phyloP scores from a whole-genome alignment of 1,140 invertebrate species.

The Penaeus indicus region DNA sequence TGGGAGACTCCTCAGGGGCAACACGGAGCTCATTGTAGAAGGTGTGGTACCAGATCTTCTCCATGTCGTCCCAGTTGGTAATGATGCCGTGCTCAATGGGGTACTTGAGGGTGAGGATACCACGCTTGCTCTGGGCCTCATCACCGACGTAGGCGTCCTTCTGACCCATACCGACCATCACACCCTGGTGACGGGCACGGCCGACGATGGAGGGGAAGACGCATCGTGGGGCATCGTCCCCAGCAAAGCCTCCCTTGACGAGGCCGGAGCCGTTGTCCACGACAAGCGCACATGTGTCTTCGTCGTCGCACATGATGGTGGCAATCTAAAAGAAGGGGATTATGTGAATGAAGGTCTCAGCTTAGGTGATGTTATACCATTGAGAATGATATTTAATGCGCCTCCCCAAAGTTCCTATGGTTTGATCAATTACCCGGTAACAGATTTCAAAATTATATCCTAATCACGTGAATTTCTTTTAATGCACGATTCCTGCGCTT shows the following conservation, averaged over 20 bases:
- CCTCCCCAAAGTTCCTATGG: too few relatives aligned
- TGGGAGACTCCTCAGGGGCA: conserved; percentile 91
- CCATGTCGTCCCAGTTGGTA: conserved; percentile 98
- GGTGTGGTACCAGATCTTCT: conserved; percentile 96
- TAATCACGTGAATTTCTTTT: too few relatives aligned
- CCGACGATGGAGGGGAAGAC: conserved; percentile 96
- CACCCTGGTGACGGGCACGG: conserved; percentile 86
- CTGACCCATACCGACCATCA: conserved; percentile 99
- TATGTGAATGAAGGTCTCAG: too few relatives aligned
- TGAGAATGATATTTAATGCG: too few relatives aligned
- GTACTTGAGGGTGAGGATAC: conserved; percentile 64
- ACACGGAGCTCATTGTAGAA: conserved; percentile 96
- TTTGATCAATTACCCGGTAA: too few relatives aligned
- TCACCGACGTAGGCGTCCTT: conserved; percentile 98
- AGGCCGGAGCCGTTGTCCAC: conserved; percentile 78
- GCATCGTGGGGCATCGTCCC: conserved; percentile 79
- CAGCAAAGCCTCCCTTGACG: conserved; percentile 78
- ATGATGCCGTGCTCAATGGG: conserved; percentile 83
- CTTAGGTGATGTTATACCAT: too few relatives aligned
- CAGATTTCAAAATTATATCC: too few relatives aligned
- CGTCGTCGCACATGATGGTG: too few relatives aligned
- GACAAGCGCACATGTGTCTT: conserved; percentile 71
- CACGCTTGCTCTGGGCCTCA: conserved; percentile 96
- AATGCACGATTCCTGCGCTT: too few relatives aligned
- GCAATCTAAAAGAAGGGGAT: too few relatives aligned